Evolutionary conservation across 2,888 invertebrate species (phyloP).

Genomic region (Tigriopus californicus): DNA sequence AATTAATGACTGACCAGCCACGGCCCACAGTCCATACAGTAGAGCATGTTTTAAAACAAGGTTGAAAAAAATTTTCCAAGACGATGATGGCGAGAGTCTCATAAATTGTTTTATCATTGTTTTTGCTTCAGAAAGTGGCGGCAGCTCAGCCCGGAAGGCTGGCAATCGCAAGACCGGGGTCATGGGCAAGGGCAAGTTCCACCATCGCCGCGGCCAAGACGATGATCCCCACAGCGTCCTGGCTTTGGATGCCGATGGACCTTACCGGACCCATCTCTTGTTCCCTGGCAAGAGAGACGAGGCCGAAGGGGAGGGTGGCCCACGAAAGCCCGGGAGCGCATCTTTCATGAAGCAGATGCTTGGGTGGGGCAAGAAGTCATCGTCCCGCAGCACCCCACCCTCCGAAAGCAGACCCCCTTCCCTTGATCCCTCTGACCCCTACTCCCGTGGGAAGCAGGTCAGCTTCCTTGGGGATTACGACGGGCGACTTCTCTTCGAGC

Average conservation of each 20-base stretch:
- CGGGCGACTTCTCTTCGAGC: neutral
- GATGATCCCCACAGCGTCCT: neutral
- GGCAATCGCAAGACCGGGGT: conserved; percentile 8
- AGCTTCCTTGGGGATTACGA: conserved; percentile 6
- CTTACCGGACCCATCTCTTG: conserved; percentile 6
- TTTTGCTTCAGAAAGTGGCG: conserved; percentile 5
- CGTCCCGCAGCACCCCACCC: neutral
- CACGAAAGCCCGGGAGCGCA: too few species aligned
- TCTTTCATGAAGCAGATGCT: conserved; percentile 7
- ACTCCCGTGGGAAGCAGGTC: neutral
- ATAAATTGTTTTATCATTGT: neutral
- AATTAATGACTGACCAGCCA: too few species aligned
- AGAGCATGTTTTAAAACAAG: too few species aligned
- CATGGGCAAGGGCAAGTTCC: conserved; percentile 14
- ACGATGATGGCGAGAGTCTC: too few species aligned
- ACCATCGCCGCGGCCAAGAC: neutral
- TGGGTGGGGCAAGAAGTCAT: conserved; percentile 1
- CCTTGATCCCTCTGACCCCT: neutral
- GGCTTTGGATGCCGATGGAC: neutral
- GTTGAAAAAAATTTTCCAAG: too few species aligned
- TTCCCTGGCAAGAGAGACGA: conserved; percentile 6
- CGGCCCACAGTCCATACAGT: too few species aligned
- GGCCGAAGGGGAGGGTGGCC: too few species aligned
- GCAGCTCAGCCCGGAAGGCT: neutral
- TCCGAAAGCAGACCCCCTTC: neutral